phyloP scores from a whole-genome alignment of 2,888 invertebrate genomes.

The Sturmia bella region DNA sequence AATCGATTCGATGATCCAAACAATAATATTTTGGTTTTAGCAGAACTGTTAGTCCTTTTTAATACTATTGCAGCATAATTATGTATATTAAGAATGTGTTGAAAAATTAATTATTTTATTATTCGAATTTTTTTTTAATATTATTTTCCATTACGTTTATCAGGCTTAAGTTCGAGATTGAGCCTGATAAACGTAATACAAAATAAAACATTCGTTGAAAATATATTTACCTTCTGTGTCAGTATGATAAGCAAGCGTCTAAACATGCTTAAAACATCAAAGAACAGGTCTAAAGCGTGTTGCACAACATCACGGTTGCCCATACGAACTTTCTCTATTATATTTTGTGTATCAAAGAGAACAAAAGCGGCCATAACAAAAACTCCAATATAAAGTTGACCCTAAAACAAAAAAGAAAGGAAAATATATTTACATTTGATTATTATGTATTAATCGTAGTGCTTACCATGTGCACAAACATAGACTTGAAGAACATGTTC shows the following conservation, averaged over 20 bases:
- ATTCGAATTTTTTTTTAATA: too few species aligned
- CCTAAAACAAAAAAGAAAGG: slow-evolving; percentile 81
- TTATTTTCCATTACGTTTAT: too few species aligned
- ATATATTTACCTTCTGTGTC: slow-evolving; percentile 91
- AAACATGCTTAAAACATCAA: slow-evolving; percentile 97
- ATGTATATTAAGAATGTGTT: too few species aligned
- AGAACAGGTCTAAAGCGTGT: slow-evolving; percentile 96
- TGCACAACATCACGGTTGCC: slow-evolving; percentile 96
- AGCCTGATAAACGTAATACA: too few species aligned
- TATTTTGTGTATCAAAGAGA: slow-evolving; percentile 97
- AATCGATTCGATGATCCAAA: too few species aligned
- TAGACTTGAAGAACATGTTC: slow-evolving; percentile 93
- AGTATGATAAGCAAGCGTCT: slow-evolving; percentile 94
- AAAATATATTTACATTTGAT: neutral
- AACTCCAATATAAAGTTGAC: slow-evolving; percentile 93
- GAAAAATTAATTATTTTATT: too few species aligned
- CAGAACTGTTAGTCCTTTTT: too few species aligned
- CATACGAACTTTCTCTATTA: slow-evolving; percentile 94
- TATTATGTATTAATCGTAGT: neutral
- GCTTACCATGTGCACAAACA: slow-evolving; percentile 89
- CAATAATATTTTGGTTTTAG: too few species aligned
- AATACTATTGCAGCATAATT: too few species aligned
- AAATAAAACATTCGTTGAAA: too few species aligned
- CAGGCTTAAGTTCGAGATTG: too few species aligned
- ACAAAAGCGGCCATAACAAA: slow-evolving; percentile 97